Conservation (phyloP, 1,140 invertebrate genomes). For the Campoletis sonorensis region DNA sequence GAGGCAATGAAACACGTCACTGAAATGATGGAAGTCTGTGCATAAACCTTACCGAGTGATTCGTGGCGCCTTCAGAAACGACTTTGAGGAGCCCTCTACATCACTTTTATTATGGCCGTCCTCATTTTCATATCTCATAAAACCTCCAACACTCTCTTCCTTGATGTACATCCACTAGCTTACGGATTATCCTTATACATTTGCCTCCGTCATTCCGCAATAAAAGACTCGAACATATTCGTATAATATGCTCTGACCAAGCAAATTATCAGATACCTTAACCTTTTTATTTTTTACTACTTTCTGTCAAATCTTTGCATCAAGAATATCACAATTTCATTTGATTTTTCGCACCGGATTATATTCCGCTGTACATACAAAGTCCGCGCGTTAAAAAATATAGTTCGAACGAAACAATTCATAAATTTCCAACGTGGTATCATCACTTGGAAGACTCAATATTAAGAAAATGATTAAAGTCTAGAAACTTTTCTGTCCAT, state of each 20-base stretch:
- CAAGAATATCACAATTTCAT: no score
- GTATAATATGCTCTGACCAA: conserved; percentile 50
- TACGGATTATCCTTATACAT: conserved; percentile 38
- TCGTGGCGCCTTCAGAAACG: conserved; percentile 78
- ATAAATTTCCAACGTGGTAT: no score
- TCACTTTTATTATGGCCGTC: conserved; percentile 80
- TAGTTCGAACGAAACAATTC: no score
- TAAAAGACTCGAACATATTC: conserved; percentile 53
- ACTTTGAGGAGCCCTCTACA: conserved; percentile 77
- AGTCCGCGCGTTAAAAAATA: no score
- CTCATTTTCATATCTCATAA: conserved; percentile 82
- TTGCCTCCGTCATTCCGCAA: neutral
- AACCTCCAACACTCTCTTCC: conserved; percentile 67
- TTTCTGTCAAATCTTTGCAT: no score
- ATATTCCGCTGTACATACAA: no score
- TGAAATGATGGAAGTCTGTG: conserved; percentile 77
- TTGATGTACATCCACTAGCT: conserved; percentile 32
- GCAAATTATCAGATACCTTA: conserved; percentile 10
- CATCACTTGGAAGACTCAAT: no score
- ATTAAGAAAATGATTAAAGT: no score
- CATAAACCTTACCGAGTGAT: conserved; percentile 79
- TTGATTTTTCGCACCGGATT: no score
- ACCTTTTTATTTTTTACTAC: no score
- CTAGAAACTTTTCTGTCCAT: no score
- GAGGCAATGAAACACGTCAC: conserved; percentile 76